Percentiles rank a stretch among this genome's conserved stretches.
Conservation (phyloP, 2,113 vertebrate genomes). For the Neomonachus schauinslandi region DNA sequence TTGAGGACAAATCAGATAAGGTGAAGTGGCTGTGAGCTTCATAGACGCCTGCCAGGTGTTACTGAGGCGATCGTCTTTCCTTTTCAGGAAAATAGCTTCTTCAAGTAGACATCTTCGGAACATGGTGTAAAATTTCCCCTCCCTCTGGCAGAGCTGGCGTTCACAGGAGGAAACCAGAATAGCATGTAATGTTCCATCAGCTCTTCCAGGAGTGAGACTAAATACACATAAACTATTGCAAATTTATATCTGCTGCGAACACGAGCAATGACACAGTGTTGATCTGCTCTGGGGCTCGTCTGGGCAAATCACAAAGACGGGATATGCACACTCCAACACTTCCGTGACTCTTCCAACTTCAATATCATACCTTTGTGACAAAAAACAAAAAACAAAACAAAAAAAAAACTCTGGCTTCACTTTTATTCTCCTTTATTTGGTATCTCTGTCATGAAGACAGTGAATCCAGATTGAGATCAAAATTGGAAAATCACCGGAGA, state of each 20-base stretch:
- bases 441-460: not conserved
- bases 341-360: not conserved
- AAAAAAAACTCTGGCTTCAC: not conserved
- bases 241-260: slow-evolving; percentile 48
- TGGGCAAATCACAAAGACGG: not conserved
- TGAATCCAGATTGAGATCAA: not conserved
- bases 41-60: not conserved
- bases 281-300: not conserved
- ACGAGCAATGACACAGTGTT: slow-evolving; percentile 20
- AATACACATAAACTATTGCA: slow-evolving; percentile 60
- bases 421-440: not conserved
- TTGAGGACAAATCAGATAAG: slow-evolving; percentile 37
- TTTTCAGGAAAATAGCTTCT: slow-evolving; percentile 55
- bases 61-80: not conserved
- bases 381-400: not conserved
- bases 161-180: slow-evolving; percentile 57
- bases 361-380: not conserved
- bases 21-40: not conserved
- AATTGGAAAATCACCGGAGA: not conserved
- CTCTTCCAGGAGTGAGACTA: slow-evolving; percentile 66
- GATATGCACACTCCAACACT: not conserved
- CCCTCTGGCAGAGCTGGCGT: not conserved
- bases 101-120: not conserved
- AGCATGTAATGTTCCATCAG: slow-evolving; percentile 68
- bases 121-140: not conserved